Base-by-base conservation (phyloP, 2,113 vertebrate species). In the Mixornis gularis region DNA sequence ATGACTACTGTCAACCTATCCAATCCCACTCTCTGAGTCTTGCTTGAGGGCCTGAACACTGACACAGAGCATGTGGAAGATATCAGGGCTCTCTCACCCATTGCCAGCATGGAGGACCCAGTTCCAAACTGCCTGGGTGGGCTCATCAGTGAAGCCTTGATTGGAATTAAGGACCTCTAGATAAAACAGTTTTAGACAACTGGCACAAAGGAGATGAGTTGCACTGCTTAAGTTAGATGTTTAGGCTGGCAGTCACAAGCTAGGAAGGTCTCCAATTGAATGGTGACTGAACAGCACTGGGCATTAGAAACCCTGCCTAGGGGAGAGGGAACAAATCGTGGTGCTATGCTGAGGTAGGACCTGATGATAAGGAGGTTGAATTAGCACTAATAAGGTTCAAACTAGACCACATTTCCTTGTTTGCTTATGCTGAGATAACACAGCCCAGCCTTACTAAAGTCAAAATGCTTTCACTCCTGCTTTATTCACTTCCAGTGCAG, bases 51-150 rank as follows among this genome's bases (percentile, higher is more conserved):
- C 25, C 58, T 79, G 63, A 71, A 46, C 30, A 18, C 24, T 76
- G 60, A 89, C 0, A 0, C 58, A 81, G 60, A 85, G 24, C 90
- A 87, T 87, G 69, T 87, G 65, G 70, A 58, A 87, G 34, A 56
- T n/a, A 48, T 76, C 66, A 82, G 41, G 38, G 32, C 66, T 85
- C 88, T 90, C 58, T 88, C 59, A 53, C 41, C n/a, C 92, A 25
- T 52, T 89, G 74, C 62, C 76, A 77, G 44, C 4, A 0, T 2
- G 2, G 24, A 29, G 49, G 9, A 49, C 34, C 65, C 5, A 0
- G 17, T 73, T 96, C 79, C 88, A 90, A 77, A 80, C 88, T 53
- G 59, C 82, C 71, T 94, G 90, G 85, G 90, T 95, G 95, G 95
- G 82, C 90, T 85, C 82, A 56, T 52, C 74, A 76, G n/a, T n/a